Evolutionary conservation across 2,797 vertebrate genomes (phyloP).

Genomic region (Cephalopachus bancanus): DNA sequence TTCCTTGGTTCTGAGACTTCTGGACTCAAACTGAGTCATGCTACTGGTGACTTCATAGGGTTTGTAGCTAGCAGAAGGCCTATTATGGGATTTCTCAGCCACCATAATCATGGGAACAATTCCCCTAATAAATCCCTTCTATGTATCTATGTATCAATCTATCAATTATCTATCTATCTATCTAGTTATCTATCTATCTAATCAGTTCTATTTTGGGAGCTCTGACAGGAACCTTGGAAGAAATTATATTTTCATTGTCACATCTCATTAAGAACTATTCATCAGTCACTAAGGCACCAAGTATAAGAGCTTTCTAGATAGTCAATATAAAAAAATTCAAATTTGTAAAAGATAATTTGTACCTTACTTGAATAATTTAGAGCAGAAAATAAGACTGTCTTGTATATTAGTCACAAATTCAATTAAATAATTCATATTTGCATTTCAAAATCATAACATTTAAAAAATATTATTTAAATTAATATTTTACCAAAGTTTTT

Average conservation of each 20-base stretch:
- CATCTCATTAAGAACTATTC: neutral
- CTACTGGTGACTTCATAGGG: too few species aligned
- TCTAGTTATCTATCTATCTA: neutral
- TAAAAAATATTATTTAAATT: neutral
- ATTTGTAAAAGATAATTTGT: neutral
- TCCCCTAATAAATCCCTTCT: neutral
- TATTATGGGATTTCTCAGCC: neutral
- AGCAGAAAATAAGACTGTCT: neutral
- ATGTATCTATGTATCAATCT: neutral
- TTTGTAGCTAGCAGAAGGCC: neutral
- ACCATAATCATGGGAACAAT: neutral
- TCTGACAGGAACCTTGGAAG: neutral
- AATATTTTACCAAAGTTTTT: neutral
- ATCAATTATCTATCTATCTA: neutral
- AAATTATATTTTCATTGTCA: neutral
- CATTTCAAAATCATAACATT: neutral
- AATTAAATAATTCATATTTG: neutral
- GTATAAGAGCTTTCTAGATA: neutral
- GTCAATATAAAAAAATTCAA: neutral
- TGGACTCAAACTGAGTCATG: neutral
- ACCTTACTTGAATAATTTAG: neutral
- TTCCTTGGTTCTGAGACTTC: neutral
- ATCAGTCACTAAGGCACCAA: neutral
- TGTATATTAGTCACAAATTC: neutral
- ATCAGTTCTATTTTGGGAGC: neutral